These are phyloP conservation scores for Thermophis baileyi DNA, from an alignment of 2,113 vertebrate genomes.

Conservation along the genomic window DNA sequence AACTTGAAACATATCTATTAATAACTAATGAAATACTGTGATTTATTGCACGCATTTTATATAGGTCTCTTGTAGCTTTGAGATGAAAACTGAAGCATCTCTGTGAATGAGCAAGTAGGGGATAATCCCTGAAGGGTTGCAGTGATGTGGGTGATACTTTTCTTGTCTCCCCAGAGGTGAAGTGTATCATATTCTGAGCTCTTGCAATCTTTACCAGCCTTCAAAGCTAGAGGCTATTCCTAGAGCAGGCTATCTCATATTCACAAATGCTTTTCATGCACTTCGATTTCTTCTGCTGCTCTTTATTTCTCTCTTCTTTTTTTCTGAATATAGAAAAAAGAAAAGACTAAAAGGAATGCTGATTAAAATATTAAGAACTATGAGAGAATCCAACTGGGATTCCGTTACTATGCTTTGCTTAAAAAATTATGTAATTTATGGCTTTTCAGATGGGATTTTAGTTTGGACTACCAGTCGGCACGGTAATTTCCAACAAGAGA, in stretches of 20 bases:
- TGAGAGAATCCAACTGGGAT: conserved; percentile 2
- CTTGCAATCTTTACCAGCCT: background rate
- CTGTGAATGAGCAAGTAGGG: conserved; percentile 22
- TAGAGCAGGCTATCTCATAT: conserved; percentile 19
- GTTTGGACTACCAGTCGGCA: background rate
- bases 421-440: background rate
- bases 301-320: conserved; percentile 10
- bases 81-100: conserved; percentile 34
- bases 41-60: conserved; percentile 45
- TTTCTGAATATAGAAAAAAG: conserved; percentile 7
- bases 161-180: conserved; percentile 29
- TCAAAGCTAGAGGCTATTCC: conserved; percentile 37
- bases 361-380: conserved; percentile 15
- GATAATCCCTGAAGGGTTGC: conserved; percentile 26
- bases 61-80: conserved; percentile 30
- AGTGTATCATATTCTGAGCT: conserved; percentile 17
- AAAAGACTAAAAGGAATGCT: conserved; percentile 20
- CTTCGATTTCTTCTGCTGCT: background rate
- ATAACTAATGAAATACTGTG: conserved; percentile 48
- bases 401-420: fast-evolving
- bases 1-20: conserved; percentile 49
- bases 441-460: background rate
- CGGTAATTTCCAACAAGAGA: background rate
- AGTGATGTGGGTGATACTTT: conserved; percentile 34
- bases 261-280: conserved; percentile 14